These are phyloP conservation scores for Oncopeltus fasciatus DNA, from an alignment of 1,140 invertebrate species.

Conservation along the genomic window DNA sequence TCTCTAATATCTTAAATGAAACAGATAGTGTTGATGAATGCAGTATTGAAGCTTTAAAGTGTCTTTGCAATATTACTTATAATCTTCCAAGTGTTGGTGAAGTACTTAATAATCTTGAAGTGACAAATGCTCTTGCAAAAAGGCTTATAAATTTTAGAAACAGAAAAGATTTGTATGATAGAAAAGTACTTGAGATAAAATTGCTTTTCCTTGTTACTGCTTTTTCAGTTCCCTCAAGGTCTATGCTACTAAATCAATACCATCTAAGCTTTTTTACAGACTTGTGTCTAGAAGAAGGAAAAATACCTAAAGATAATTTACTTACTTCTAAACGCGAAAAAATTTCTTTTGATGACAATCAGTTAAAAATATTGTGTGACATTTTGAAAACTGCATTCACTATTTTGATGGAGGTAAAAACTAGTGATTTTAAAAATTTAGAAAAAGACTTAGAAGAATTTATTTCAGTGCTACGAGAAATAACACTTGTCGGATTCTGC, in stretches of 20 bases:
- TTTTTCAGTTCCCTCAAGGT: not conserved
- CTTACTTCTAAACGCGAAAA: not conserved
- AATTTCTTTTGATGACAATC: slow-evolving; percentile 30
- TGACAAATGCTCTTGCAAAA: not conserved
- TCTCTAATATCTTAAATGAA: slow-evolving; percentile 21
- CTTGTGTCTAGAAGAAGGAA: not conserved
- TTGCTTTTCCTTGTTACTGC: not conserved
- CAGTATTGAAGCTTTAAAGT: slow-evolving; percentile 65
- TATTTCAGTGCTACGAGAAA: not conserved
- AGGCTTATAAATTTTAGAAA: not conserved
- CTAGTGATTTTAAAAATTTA: not conserved
- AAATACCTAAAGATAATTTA: not conserved
- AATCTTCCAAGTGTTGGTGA: slow-evolving; percentile 48
- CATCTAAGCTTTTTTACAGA: not conserved
- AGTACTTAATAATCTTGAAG: not conserved
- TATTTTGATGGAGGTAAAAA: not conserved
- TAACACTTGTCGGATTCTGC: not conserved
- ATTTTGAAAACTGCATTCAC: slow-evolving; percentile 12
- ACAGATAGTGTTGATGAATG: slow-evolving; percentile 21
- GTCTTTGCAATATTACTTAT: slow-evolving; percentile 77
- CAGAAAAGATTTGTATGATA: not conserved
- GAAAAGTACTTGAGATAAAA: not conserved
- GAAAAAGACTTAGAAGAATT: slow-evolving; percentile 6
- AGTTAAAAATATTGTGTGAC: slow-evolving; percentile 57
- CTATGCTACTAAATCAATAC: not conserved